Base-by-base conservation (phyloP, 2,797 vertebrate genomes). In the Karalla daura region DNA sequence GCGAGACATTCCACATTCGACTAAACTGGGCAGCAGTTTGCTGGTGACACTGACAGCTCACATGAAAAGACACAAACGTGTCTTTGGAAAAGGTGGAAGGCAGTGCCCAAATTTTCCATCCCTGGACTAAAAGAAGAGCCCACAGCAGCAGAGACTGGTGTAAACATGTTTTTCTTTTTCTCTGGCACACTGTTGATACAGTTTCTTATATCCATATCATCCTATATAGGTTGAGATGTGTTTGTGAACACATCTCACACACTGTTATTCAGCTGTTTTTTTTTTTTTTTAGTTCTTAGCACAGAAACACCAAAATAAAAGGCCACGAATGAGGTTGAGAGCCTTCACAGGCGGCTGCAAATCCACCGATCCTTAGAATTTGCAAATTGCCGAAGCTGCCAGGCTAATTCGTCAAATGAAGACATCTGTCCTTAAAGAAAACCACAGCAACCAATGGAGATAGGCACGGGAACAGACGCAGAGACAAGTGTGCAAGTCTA, bases 361-460 rank as follows among this genome's bases (percentile, higher is more conserved):
- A 80, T 78, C 75, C 55, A 71, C 78, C 54, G 56, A 90, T 75
- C 35, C 59, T 71, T 53, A 27, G 68, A 35, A 76, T 86, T 81
- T 50, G 59, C 71, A 76, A 66, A 15, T 54, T 11, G 39, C 85
- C 54, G 66, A 76, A 76, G 73, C 37, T 49, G 73, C 37, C 50
- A 3, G 5, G 23, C 67, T 85, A 77, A 85, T 82, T 81, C 83
- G 84, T 85, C 76, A 81, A 85, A 87, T 65, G 35, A 76, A 84
- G 76, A 72, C 76, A 65, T 81, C 54, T 33, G 14, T 75, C 62
- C 71, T 15, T 40, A 59, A 27, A 21, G 28, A 73, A 41, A 17
- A n/a, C 55, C 36, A 53, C 7, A 32, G 74, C 67, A 73, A 50
- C 79, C 81, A 79, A 76, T 79, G 81, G 61, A 65, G 63, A 61